Evolutionary conservation across 2,113 vertebrate genomes (phyloP).

Genomic region (Cavia porcellus): DNA sequence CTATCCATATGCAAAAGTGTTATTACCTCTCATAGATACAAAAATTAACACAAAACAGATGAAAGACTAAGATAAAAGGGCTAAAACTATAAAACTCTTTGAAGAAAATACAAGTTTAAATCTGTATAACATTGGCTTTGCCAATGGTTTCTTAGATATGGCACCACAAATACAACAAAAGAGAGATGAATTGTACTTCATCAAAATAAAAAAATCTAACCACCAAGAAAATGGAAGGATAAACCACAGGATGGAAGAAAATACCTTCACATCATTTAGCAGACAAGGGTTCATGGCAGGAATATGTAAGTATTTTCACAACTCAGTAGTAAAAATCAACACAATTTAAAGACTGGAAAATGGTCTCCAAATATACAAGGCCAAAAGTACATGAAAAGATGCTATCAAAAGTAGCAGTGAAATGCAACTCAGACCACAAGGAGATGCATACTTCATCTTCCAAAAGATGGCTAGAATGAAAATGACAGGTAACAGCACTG

Average conservation of each 20-base stretch:
- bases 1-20: not conserved
- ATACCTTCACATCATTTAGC: not conserved
- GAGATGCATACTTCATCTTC: too few species aligned
- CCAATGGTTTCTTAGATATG: not conserved
- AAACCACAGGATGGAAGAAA: not conserved
- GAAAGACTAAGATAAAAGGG: slow-evolving; percentile 31
- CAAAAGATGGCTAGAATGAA: not conserved
- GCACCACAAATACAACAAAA: not conserved
- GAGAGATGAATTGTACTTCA: not conserved
- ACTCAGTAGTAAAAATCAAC: slow-evolving; percentile 11
- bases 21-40: not conserved
- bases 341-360: not conserved
- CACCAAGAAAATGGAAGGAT: slow-evolving; percentile 28
- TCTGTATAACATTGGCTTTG: not conserved
- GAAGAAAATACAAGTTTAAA: not conserved
- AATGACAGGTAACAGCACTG: not conserved
- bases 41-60: not conserved
- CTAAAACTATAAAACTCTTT: slow-evolving; percentile 11
- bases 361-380: not conserved
- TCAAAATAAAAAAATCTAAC: slow-evolving; percentile 7
- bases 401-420: not conserved
- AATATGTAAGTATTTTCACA: not conserved
- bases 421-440: not conserved
- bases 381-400: not conserved
- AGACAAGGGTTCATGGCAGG: not conserved